Percentiles rank a stretch among this genome's conserved stretches.
Evolutionary conservation across 2,888 invertebrate species (phyloP).

Genomic region (Leucophenga montana): DNA sequence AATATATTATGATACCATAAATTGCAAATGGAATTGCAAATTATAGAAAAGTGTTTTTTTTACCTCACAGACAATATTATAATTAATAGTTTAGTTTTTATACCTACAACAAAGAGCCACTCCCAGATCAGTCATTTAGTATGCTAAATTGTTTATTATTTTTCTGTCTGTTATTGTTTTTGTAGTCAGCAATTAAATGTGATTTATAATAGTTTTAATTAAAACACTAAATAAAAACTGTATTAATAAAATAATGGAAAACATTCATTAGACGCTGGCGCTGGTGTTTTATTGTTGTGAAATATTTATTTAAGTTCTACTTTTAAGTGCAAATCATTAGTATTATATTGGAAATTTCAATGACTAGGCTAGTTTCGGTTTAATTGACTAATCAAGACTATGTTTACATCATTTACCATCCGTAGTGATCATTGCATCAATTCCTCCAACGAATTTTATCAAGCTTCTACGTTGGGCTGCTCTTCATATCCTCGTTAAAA

Average conservation of each 20-base stretch:
- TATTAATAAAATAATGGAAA: neutral
- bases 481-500: no score
- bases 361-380: no score
- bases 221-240: constrained; percentile 22
- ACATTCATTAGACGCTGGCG: constrained; percentile 9
- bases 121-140: neutral
- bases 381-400: no score
- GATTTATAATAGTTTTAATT: constrained; percentile 22
- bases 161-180: neutral
- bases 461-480: no score
- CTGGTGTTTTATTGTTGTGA: no score
- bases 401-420: no score
- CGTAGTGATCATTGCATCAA: no score
- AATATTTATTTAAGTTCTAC: no score
- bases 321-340: no score
- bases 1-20: neutral
- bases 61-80: neutral
- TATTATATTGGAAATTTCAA: no score
- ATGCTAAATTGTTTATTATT: neutral
- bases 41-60: neutral
- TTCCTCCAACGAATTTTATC: no score
- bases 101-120: neutral
- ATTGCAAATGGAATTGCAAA: neutral
- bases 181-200: constrained; percentile 3
- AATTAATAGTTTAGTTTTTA: constrained; percentile 11